Percentiles rank a stretch among this genome's conserved stretches.
These are phyloP conservation scores for honey bee (Apis mellifera) DNA, from an alignment of 1,140 invertebrate genomes.

Conservation along the genomic window DNA sequence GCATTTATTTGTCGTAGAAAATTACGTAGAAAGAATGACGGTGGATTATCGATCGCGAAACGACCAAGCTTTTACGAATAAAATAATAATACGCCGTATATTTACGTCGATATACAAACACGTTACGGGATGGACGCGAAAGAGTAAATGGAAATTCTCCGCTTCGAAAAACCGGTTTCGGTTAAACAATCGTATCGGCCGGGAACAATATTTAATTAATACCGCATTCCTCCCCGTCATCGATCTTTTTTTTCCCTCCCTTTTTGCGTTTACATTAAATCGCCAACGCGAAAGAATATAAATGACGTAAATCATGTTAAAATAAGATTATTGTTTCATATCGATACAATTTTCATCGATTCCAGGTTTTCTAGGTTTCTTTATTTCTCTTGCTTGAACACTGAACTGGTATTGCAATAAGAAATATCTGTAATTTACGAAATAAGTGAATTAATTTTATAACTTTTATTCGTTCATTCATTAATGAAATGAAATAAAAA, in stretches of 20 bases:
- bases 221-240: background rate
- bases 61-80: slow-evolving; percentile 10
- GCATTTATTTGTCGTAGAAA: slow-evolving; percentile 43
- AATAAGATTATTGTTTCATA: background rate
- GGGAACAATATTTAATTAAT: slow-evolving; percentile 12
- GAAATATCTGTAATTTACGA: too few relatives aligned
- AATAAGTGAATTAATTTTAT: too few relatives aligned
- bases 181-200: slow-evolving; percentile 5
- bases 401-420: too few relatives aligned
- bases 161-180: background rate
- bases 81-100: slow-evolving; percentile 22
- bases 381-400: too few relatives aligned
- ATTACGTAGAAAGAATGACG: slow-evolving; percentile 13
- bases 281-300: background rate
- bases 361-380: too few relatives aligned
- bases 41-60: slow-evolving; percentile 17
- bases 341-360: background rate
- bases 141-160: slow-evolving; percentile 24
- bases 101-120: slow-evolving; percentile 6
- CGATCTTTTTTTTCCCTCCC: background rate
- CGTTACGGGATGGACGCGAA: too few relatives aligned
- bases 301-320: background rate
- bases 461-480: too few relatives aligned
- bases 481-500: too few relatives aligned
- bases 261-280: background rate